Base-by-base conservation (phyloP, 2,113 vertebrate species). In the Seriola aureovittata region DNA sequence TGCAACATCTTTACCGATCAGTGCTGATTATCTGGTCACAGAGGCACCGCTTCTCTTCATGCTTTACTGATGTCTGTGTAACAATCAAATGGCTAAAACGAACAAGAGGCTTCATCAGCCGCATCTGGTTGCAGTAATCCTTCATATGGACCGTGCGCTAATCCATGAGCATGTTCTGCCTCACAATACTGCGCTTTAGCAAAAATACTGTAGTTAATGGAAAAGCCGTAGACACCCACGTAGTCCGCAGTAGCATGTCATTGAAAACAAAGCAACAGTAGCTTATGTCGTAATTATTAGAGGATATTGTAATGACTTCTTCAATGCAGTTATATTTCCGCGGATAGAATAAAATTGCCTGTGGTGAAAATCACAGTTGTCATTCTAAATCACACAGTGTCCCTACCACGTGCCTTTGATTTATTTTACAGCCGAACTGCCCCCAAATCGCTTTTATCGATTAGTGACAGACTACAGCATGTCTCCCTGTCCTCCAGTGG, bases 71-170 rank as follows among this genome's bases (percentile, higher is more conserved):
- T n/a, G 13, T 36, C 9, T 32, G 0, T 6, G 1, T 9, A 7
- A 38, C 23, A 21, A 23, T 23, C 12, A 2, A 14, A 21, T 4
- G n/a, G 48, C 19, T 57, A 8, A 57, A n/a, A 52, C 3, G 25
- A 13, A 73, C 48, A 80, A 77, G 68, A 64, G 29, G 57, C 29
- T 69, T 60, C 50, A 55, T 44, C 58, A 5, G 8, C 72, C 55
- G 75, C 86, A 63, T 79, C 71, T 75, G 60, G 17, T 19, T 8
- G 36, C 58, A 36, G 52, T 66, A 70, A 86, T 78, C 74, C 81
- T 5, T 57, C 62, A 73, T 67, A 73, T 13, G n/a, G 65, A 14
- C 63, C 12, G 50, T 8, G 17, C 21, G 46, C 25, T 78, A 60
- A 78, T 73, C 72, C 40, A 25, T 12, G 58, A 19, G 4, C 40